phyloP scores from a whole-genome alignment of 2,888 invertebrate genomes.

The Coecobrya sp. region DNA sequence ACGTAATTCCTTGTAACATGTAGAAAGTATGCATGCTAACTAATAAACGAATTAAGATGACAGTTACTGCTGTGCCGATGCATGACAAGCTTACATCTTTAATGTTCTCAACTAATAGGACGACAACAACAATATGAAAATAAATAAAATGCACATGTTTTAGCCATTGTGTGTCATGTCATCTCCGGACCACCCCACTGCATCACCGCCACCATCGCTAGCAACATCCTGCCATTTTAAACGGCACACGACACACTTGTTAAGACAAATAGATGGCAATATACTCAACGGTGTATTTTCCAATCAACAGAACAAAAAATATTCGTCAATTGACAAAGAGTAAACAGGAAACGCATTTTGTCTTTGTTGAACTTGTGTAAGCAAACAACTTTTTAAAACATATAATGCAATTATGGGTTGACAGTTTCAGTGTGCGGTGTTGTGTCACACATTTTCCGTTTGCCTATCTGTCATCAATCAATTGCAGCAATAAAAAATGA shows the following conservation, averaged over 20 bases:
- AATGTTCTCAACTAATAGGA: background rate
- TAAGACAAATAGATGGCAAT: background rate
- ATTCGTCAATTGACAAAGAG: background rate
- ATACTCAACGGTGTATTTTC: background rate
- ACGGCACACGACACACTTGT: background rate
- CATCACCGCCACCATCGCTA: background rate
- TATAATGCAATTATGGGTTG: background rate
- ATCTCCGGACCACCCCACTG: background rate
- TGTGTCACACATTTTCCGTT: background rate
- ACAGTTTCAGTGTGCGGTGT: background rate
- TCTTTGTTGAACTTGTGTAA: background rate
- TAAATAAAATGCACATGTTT: no score
- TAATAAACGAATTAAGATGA: background rate
- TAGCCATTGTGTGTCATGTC: background rate
- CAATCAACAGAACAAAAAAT: background rate
- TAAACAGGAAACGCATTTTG: conserved; percentile 9
- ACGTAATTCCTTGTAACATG: no score
- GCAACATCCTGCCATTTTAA: background rate
- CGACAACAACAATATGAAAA: background rate
- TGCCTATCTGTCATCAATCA: conserved; percentile 4
- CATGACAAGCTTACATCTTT: background rate
- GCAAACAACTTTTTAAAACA: background rate
- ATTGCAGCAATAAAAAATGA: conserved; percentile 1
- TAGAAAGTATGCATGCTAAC: no score
- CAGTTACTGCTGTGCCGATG: conserved; percentile 8